Percentiles rank a stretch among this genome's conserved stretches.
These are phyloP conservation scores for Halictus rubicundus DNA, from an alignment of 1,140 invertebrate species.

Conservation along the genomic window DNA sequence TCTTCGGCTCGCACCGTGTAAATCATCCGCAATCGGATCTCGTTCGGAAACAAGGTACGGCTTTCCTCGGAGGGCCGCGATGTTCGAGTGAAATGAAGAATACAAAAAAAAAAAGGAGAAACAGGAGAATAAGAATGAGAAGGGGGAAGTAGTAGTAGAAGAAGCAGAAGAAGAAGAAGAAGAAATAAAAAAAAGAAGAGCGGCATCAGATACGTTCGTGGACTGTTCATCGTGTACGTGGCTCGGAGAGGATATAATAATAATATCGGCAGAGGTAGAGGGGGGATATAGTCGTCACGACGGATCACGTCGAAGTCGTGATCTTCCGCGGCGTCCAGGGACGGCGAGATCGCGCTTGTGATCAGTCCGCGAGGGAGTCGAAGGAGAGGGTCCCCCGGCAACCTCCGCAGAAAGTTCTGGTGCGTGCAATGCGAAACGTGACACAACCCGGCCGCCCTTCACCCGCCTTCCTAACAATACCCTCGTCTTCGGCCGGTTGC, in stretches of 20 bases:
- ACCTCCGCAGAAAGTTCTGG: constrained; percentile 67
- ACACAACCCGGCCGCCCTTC: constrained; percentile 71
- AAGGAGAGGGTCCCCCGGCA: constrained; percentile 59
- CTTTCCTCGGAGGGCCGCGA: not conserved
- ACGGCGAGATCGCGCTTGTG: constrained; percentile 70
- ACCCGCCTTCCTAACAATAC: constrained; percentile 71
- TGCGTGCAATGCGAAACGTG: constrained; percentile 78
- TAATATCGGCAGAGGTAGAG: constrained; percentile 55
- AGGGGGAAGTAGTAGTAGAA: too few species aligned
- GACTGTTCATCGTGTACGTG: constrained; percentile 63
- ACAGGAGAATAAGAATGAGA: too few species aligned
- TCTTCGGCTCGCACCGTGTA: constrained; percentile 4
- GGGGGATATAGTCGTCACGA: constrained; percentile 70
- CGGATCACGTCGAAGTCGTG: constrained; percentile 71
- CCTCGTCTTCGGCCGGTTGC: constrained; percentile 57
- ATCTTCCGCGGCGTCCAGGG: constrained; percentile 62
- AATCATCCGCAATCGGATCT: constrained; percentile 42
- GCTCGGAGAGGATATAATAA: constrained; percentile 63
- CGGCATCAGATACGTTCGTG: constrained; percentile 52
- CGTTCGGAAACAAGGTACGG: constrained; percentile 18
- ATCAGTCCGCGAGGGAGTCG: constrained; percentile 67
- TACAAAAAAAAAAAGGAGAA: not conserved
- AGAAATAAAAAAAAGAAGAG: constrained; percentile 20
- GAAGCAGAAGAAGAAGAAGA: not conserved
- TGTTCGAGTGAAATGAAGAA: not conserved